Evolutionary conservation across 1,140 invertebrate genomes (phyloP).

Genomic region (Gonioctena quinquepunctata): DNA sequence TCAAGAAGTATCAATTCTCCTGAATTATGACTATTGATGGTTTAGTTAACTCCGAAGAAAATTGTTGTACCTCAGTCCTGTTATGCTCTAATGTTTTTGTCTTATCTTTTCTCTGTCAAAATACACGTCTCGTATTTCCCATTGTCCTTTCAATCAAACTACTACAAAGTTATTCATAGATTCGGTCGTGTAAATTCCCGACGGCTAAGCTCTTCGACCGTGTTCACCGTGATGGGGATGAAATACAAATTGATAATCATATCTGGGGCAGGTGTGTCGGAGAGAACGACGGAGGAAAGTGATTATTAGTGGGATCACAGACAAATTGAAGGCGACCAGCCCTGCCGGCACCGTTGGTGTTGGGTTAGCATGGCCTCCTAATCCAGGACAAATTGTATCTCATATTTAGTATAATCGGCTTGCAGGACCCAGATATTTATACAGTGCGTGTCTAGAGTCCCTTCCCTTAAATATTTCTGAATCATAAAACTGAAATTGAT

Average conservation of each 20-base stretch:
- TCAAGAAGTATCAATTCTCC: no score
- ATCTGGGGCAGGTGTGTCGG: background rate
- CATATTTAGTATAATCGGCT: slow-evolving; percentile 53
- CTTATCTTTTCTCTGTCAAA: no score
- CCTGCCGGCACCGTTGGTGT: slow-evolving; percentile 25
- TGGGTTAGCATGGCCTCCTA: slow-evolving; percentile 35
- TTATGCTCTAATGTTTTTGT: no score
- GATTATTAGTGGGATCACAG: slow-evolving; percentile 46
- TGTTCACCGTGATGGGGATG: background rate
- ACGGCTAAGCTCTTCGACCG: background rate
- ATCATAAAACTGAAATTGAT: no score
- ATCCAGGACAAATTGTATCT: slow-evolving; percentile 53
- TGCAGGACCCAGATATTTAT: slow-evolving; percentile 29
- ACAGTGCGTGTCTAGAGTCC: no score
- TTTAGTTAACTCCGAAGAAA: no score
- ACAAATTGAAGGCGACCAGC: slow-evolving; percentile 39
- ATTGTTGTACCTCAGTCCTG: no score
- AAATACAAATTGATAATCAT: background rate
- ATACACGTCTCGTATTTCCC: no score
- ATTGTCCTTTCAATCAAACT: background rate
- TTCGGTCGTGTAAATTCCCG: background rate
- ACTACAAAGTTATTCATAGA: background rate
- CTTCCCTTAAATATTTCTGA: no score
- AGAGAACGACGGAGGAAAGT: slow-evolving; percentile 19
- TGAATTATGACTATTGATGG: no score